Base-by-base conservation (phyloP, 2,113 vertebrate genomes). In the Acanthochromis polyacanthus region DNA sequence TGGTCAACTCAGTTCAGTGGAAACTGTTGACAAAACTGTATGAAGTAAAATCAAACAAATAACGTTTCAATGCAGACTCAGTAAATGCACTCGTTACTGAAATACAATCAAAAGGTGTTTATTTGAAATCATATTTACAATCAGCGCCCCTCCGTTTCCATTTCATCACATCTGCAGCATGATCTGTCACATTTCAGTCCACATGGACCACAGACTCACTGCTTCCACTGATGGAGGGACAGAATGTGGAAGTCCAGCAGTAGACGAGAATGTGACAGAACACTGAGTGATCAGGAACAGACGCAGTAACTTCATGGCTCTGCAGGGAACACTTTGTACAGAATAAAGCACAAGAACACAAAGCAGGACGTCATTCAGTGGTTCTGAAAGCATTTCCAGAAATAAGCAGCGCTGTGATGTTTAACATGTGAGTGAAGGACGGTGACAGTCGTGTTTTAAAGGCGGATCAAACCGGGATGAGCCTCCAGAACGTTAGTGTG, bases 101-200 rank as follows among this genome's bases (percentile, higher is more conserved):
- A 91, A 89, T 86, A 92, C 84, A 92, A 90, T 89, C 83, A 85
- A 80, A 87, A 76, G 16, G 77, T 88, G 80, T 93, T 95, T 94
- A 94, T 92, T 95, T 82, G 12, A 88, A 91, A 83, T 92, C 81
- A 90, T 91, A 91, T 94, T 90, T 92, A 94, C 91, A 93, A 78
- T 82, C 75, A 75, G 52, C 75, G 38, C 6, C 60, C 57, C 57
- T 15, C 58, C 72, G 55, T 60, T 45, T 59, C 59, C 76, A 82
- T 59, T 86, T 50, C 79, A 40, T 84, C 84, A 75, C 69, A 51
- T 58, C 64, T 63, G 40, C 80, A 30, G 65, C 48, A 78, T 66
- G 15, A 58, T 59, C 45, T 40, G 59, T 57, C 51, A 55, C 43
- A 71, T 55, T n/a, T 70, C 40, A 43, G 38, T 48, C 58, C 55